These are phyloP conservation scores for Coilia nasus DNA, from an alignment of 2,797 vertebrate genomes.

Conservation along the genomic window DNA sequence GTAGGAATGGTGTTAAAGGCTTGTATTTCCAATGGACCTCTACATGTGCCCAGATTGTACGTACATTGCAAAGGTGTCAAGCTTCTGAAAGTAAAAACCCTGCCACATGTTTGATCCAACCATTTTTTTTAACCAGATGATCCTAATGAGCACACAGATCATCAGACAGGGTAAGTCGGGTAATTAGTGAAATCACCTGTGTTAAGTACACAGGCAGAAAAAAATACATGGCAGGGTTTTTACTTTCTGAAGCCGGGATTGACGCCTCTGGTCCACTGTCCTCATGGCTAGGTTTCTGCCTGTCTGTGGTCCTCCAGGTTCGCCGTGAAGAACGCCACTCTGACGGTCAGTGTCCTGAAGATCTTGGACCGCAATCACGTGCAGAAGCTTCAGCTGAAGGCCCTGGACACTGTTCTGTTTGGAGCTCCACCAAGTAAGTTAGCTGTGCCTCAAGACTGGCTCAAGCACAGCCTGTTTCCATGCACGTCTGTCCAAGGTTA, in stretches of 20 bases:
- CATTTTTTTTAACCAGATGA: no score
- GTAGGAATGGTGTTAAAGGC: not conserved
- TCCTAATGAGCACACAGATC: no score
- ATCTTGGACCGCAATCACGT: conserved; percentile 94
- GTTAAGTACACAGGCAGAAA: no score
- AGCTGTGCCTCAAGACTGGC: not conserved
- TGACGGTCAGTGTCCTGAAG: conserved; percentile 88
- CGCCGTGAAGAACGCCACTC: conserved; percentile 89
- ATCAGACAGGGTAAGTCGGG: no score
- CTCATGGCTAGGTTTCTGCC: conserved; percentile 4
- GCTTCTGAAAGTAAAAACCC: no score
- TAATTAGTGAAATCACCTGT: no score
- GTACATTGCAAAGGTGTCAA: not conserved
- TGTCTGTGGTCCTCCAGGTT: conserved; percentile 76
- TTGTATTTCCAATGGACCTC: not conserved
- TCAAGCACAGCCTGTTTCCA: no score
- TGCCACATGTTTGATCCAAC: no score
- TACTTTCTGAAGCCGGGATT: no score
- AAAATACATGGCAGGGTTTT: no score
- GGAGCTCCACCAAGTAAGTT: conserved; percentile 91
- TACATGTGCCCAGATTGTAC: not conserved
- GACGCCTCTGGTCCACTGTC: no score
- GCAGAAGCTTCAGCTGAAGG: conserved; percentile 95
- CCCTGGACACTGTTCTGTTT: conserved; percentile 95
- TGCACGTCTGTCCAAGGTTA: not conserved